Evolutionary conservation across 2,888 invertebrate genomes (phyloP), one percentile per base, ranked within the genome.

Genomic region (Philonicus albiceps): DNA sequence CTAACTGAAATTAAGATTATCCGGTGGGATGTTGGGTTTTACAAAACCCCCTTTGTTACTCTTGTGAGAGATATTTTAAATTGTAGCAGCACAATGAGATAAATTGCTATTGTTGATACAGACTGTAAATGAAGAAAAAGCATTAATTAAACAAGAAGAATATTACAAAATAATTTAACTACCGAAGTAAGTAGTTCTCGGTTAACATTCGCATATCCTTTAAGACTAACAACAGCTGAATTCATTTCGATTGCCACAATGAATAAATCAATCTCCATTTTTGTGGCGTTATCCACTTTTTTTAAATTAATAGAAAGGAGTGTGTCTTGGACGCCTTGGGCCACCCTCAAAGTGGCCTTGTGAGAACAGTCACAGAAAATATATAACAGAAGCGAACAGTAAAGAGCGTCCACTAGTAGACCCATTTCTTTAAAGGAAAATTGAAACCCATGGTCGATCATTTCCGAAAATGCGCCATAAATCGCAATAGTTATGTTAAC

Each of bases 321-420:
- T 2, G 94, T 93, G 74, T 93, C 93, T 89, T 95, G 94, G 0
- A 95, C 94, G 19, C 94, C 94, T 75, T 94, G 93, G 0, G 95
- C 94, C 6, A 95, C 95, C 91, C 94, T 93, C 22, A 94, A 90
- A 0, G 95, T 95, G 1, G 95, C 93, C 88, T 94, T 93, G 89
- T 95, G 95, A 0, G 95, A 95, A 90, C 95, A 95, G 90, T 95
- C 94, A n/a, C 94, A 95, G 88, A 95, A 95, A 73, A 95, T 93
- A 89, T 93, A 95, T 1, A 95, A 91, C 43, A 95, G 90, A 0
- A 93, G 93, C 19, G 93, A 93, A 89, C 95, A 95, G 89, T 95
- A 95, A 6, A 93, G 91, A 0, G 93, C 93, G 88, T 94, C 94
- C 0, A 95, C 95, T 85, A 95, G 90, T 37, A 95, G 91, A 0